phyloP scores from a whole-genome alignment of 2,888 invertebrate species.

The Clostera curtula region DNA sequence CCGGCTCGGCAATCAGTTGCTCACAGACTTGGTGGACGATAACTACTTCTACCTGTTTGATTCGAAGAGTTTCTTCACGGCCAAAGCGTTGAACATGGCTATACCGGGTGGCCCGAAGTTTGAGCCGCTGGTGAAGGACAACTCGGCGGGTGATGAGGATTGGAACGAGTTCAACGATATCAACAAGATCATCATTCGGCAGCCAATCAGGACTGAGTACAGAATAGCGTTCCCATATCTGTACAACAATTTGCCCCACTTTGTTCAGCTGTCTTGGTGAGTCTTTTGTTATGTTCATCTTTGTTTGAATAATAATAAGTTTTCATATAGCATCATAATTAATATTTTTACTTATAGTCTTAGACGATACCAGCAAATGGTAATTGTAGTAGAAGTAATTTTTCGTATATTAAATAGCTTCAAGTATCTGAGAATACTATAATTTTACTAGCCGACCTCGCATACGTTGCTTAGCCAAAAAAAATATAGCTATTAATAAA shows the following conservation, averaged over 20 bases:
- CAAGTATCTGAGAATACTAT: too few relatives aligned
- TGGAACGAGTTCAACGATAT: conserved; percentile 99
- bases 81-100: conserved; percentile 99
- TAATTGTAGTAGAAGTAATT: too few relatives aligned
- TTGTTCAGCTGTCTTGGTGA: conserved; percentile 98
- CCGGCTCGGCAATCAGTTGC: conserved; percentile 95
- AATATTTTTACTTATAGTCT: conserved; percentile 1
- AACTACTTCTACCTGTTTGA: conserved; percentile 99
- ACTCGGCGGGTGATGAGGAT: conserved; percentile 98
- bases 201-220: conserved; percentile 98
- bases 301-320: conserved; percentile 2
- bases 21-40: conserved; percentile 98
- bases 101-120: conserved; percentile 99
- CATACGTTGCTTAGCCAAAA: too few relatives aligned
- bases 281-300: conserved; percentile 33
- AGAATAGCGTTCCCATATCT: conserved; percentile 99
- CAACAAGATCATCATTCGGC: conserved; percentile 99
- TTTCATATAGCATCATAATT: not conserved
- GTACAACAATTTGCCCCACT: conserved; percentile 99
- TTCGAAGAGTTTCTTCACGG: conserved; percentile 99
- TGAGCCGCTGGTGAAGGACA: conserved; percentile 98
- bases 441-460: too few relatives aligned
- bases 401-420: too few relatives aligned
- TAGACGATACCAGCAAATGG: too few relatives aligned
- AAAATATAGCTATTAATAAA: too few relatives aligned